Conservation (phyloP, 1,140 invertebrate genomes). For the Pogonognathellus flavescens region DNA sequence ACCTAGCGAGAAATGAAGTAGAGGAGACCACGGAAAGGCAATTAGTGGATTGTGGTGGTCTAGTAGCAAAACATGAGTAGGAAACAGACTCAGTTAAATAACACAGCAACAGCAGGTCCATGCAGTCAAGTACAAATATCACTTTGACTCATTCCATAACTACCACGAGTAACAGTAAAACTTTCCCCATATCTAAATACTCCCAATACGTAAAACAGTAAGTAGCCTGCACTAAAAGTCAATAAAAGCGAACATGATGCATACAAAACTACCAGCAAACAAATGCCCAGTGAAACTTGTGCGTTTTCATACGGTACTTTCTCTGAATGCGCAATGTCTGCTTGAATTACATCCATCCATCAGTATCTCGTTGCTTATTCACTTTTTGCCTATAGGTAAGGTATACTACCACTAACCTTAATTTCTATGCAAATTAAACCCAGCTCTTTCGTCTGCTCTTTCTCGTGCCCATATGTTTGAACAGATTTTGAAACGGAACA, state of each 20-base stretch:
- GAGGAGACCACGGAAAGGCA: constrained; percentile 36
- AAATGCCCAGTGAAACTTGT: constrained; percentile 15
- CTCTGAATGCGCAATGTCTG: background rate
- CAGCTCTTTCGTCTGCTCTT: background rate
- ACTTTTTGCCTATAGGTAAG: background rate
- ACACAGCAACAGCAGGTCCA: background rate
- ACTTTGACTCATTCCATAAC: constrained; percentile 17
- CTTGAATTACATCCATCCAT: background rate
- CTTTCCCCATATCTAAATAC: too few relatives aligned
- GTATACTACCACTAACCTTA: constrained; percentile 16
- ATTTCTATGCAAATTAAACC: constrained; percentile 39
- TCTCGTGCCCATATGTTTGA: constrained; percentile 8
- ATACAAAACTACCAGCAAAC: constrained; percentile 36
- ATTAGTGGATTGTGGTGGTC: constrained; percentile 39
- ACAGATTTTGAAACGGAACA: constrained; percentile 1
- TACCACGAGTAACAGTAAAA: too few relatives aligned
- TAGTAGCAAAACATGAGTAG: background rate
- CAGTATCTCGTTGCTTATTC: background rate
- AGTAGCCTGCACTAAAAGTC: constrained; percentile 10
- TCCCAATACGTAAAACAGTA: background rate
- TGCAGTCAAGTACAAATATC: background rate
- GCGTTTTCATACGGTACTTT: background rate
- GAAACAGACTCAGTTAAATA: background rate
- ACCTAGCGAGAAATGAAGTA: constrained; percentile 32
- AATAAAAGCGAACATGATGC: constrained; percentile 31